Conservation (phyloP, 2,888 invertebrate genomes). For the Tethea ocularis region DNA sequence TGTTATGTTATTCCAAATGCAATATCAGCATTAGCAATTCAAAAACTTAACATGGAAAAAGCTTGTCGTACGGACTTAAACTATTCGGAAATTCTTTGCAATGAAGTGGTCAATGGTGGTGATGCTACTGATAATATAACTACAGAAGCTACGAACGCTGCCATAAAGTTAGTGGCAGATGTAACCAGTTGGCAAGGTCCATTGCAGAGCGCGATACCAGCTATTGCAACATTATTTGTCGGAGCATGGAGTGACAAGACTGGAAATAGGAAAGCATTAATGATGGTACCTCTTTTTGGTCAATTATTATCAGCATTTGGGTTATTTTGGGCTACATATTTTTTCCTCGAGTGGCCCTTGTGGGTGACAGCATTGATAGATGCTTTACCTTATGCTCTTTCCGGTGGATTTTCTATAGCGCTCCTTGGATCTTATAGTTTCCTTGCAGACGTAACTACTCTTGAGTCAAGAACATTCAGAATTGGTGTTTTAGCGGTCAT, state of each 20-base stretch:
- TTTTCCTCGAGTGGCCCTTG: constrained; percentile 81
- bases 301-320: constrained; percentile 79
- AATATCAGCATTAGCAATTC: constrained; percentile 83
- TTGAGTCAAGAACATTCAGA: constrained; percentile 84
- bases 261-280: constrained; percentile 82
- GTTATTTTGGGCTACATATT: constrained; percentile 79
- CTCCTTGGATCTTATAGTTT: constrained; percentile 85
- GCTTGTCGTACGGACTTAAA: constrained; percentile 80
- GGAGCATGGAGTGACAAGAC: constrained; percentile 86
- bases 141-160: constrained; percentile 57
- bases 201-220: constrained; percentile 81
- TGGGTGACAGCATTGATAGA: constrained; percentile 82
- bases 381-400: constrained; percentile 80
- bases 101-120: constrained; percentile 63
- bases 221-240: constrained; percentile 81
- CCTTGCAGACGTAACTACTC: constrained; percentile 83
- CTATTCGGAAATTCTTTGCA: constrained; percentile 76
- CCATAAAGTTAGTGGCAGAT: constrained; percentile 73
- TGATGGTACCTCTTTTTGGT: constrained; percentile 82
- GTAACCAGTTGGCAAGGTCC: constrained; percentile 83
- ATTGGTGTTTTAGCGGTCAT: constrained; percentile 84
- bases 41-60: constrained; percentile 82
- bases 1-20: constrained; percentile 86
- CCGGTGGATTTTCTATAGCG: constrained; percentile 83
- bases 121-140: constrained; percentile 55